Conservation (phyloP, 2,888 invertebrate species). For the Ophioninae sp. region DNA sequence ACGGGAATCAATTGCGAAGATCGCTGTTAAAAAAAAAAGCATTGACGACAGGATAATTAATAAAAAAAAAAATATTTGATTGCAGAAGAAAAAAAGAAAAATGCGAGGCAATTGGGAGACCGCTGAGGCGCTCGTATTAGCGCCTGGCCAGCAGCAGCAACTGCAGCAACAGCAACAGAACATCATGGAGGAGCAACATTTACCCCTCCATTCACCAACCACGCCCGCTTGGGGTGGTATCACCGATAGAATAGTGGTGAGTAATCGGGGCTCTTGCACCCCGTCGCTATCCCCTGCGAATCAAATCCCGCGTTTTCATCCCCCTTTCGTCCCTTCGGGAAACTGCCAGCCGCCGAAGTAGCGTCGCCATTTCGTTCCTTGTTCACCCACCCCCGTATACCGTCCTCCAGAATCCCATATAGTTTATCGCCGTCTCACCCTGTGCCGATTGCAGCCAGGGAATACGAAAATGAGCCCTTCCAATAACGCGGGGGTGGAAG, state of each 20-base stretch:
- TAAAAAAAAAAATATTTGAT: slow-evolving; percentile 43
- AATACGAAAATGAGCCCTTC: slow-evolving; percentile 68
- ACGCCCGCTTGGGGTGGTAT: slow-evolving; percentile 75
- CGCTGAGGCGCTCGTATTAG: slow-evolving; percentile 63
- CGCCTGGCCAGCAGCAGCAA: slow-evolving; percentile 65
- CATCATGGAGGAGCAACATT: slow-evolving; percentile 66
- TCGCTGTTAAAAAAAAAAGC: not conserved
- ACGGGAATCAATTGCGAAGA: too few relatives aligned
- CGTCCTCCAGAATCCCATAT: slow-evolving; percentile 34
- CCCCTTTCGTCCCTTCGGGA: slow-evolving; percentile 44
- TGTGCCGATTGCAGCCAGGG: slow-evolving; percentile 34
- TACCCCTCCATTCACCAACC: slow-evolving; percentile 71
- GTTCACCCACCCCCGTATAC: slow-evolving; percentile 20
- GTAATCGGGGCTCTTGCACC: slow-evolving; percentile 69
- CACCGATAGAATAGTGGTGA: slow-evolving; percentile 73
- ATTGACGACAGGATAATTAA: slow-evolving; percentile 32
- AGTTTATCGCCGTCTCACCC: slow-evolving; percentile 52
- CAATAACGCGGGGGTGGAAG: slow-evolving; percentile 15
- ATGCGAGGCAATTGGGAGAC: slow-evolving; percentile 72
- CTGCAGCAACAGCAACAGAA: slow-evolving; percentile 66
- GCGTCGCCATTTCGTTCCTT: slow-evolving; percentile 44
- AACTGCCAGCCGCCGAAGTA: slow-evolving; percentile 47
- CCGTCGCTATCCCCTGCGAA: slow-evolving; percentile 43
- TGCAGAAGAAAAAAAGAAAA: slow-evolving; percentile 26
- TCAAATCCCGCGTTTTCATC: slow-evolving; percentile 56